phyloP scores from a whole-genome alignment of 2,888 invertebrate species.

The Machimus rusticus region DNA sequence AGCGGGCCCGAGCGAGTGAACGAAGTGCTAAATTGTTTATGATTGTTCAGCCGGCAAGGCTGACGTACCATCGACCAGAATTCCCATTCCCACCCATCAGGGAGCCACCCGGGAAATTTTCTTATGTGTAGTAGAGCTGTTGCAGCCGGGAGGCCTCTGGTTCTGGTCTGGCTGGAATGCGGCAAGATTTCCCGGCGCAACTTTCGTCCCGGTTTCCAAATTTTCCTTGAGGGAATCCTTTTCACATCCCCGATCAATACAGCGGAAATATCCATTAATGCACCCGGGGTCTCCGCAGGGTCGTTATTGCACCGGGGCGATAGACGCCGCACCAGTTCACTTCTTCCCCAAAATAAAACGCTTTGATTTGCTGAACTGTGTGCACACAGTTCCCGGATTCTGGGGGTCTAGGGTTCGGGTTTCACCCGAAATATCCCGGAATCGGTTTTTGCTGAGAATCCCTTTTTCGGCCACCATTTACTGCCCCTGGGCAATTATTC shows the following conservation, averaged over 20 bases:
- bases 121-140: not conserved
- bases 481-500: constrained; percentile 13
- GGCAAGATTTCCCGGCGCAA: constrained; percentile 5
- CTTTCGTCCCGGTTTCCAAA: not conserved
- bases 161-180: not conserved
- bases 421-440: not conserved
- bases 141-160: not conserved
- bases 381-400: not conserved
- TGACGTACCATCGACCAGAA: constrained; percentile 27
- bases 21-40: constrained; percentile 48
- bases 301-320: constrained; percentile 36
- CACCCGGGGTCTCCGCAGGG: constrained; percentile 40
- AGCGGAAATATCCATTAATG: constrained; percentile 46
- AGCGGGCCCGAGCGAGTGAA: constrained; percentile 35
- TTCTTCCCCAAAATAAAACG: not conserved
- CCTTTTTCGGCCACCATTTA: constrained; percentile 12
- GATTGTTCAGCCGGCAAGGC: constrained; percentile 45
- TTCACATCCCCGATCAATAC: constrained; percentile 42
- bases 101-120: not conserved
- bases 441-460: constrained; percentile 4
- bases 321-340: not conserved
- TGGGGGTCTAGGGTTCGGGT: not conserved
- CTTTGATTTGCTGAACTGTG: constrained; percentile 27
- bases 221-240: constrained; percentile 23
- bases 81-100: not conserved